Base-by-base conservation (phyloP, 1,140 invertebrate species). In the Calephelis virginiensis region DNA sequence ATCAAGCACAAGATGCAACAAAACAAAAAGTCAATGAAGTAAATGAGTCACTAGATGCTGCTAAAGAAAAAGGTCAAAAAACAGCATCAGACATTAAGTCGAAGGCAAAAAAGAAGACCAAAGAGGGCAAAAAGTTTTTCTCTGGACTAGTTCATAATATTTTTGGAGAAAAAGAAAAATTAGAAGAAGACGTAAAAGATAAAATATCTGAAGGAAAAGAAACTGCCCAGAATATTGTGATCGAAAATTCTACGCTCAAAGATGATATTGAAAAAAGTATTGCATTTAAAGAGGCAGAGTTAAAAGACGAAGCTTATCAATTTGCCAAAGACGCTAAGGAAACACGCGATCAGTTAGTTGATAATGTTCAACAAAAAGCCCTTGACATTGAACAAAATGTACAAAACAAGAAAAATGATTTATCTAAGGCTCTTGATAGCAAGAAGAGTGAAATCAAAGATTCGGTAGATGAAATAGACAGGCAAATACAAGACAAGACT, bases 121-220 rank as follows among this genome's bases (percentile, higher is more conserved):
- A 91, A 64, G 82, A 91, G 76, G 80, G 86, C 5, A 91, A 91
- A 67, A 83, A 80, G 63, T 91, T 91, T 71, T 82, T 90, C 50
- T 80, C 84, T 4, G 88, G 86, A 49, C 64, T 90, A 45, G 86
- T 90, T 1, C 77, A 82, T 50, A 88, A 87, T 66, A 86, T 90
- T 17, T 89, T 89, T 64, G 88, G 88, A 12, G 85, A 88, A 64
- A 90, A 90, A 70, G 88, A 90, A 12, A 89, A 90, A 72, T 67
- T 89, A 8, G 86, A 90, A 73, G 79, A 85, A 47, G 86, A 86
- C 66, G 67, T 84, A 6, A 88, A 88, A 70, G 75, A 71, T 10
- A 89, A 88, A 69, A 71, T 87, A 47, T 63, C 76, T 28, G 83
- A 89, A 68, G 75, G 76, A 5, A 87, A 89, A 63, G 80, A 89